Percentiles rank a stretch among this genome's conserved stretches.
These are phyloP conservation scores for Acanthornis magna DNA, from an alignment of 2,797 vertebrate species.

Conservation along the genomic window DNA sequence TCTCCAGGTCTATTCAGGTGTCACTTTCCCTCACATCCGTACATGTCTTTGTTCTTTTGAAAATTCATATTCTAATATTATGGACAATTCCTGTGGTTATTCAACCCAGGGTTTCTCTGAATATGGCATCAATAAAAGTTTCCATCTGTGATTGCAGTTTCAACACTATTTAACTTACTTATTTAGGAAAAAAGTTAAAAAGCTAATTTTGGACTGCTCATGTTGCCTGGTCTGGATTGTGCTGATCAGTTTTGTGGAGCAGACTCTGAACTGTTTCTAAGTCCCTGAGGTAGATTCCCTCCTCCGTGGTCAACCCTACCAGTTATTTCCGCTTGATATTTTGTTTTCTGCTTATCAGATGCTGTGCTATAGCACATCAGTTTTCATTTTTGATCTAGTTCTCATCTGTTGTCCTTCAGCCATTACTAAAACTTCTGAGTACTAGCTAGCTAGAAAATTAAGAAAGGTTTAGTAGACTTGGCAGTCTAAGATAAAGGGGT, in stretches of 20 bases:
- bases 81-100: not conserved
- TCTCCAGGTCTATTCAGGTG: not conserved
- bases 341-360: not conserved
- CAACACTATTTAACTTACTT: not conserved
- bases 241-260: not conserved
- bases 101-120: not conserved
- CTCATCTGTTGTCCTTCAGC: not conserved
- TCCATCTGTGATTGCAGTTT: not conserved
- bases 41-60: fast-evolving
- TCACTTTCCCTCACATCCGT: not conserved
- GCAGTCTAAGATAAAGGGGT: not conserved
- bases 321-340: not conserved
- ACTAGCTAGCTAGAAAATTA: not conserved
- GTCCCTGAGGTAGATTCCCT: not conserved
- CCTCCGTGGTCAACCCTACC: not conserved
- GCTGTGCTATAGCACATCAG: not conserved
- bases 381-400: not conserved
- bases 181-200: not conserved
- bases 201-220: not conserved
- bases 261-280: not conserved
- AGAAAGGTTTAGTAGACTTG: not conserved
- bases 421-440: not conserved
- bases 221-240: not conserved
- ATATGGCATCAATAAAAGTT: not conserved
- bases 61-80: not conserved